Base-by-base conservation (phyloP, 2,888 invertebrate genomes). In the Drepanosiphum platanoidis region DNA sequence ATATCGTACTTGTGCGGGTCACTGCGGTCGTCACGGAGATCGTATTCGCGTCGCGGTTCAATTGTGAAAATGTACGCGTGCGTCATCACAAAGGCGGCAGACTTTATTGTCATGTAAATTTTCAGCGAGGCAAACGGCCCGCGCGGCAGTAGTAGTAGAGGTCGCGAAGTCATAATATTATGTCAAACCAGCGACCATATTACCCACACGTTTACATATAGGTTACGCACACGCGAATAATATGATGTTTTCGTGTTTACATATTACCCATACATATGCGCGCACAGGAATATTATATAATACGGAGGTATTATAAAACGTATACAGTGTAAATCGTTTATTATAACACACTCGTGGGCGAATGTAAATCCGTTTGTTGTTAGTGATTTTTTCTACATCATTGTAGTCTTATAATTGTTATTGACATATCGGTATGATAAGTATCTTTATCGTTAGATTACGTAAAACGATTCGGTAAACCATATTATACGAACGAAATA, bases 21-120 rank as follows among this genome's bases (percentile, higher is more conserved):
- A n/a, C n/a, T n/a, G n/a, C n/a, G n/a, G n/a, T n/a, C n/a, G n/a
- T n/a, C n/a, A n/a, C n/a, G n/a, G n/a, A n/a, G n/a, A 61, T 52
- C 52, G 52, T 18, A 61, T 61, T 61, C 61, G 61, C 61, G 27
- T 61, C 61, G 61, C n/a, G n/a, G 61, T 61, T n/a, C 61, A 9
- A 27, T 61, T 27, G 61, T 9, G n/a, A 5, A 9, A 27, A n/a
- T 58, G n/a, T 27, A 42, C 61, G 27, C 9, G 7, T 9, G n/a
- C 9, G 61, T 61, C 27, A 8, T 27, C 18, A 18, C 15, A 66
- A 34, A 66, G 32, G 32, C 32, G 15, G 66, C 66, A 3, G 18
- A 52, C 22, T 74, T 22, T 79, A 79, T 79, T 79, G 46, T 68
- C 34, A 68, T 68, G 66, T 3, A 68, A 79, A 68, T 79, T 34